A percentile compares a stretch with the other conserved stretches of the same genome.
These are phyloP conservation scores for Nesogale talazaci DNA, from an alignment of 2,113 vertebrate species.

Conservation along the genomic window DNA sequence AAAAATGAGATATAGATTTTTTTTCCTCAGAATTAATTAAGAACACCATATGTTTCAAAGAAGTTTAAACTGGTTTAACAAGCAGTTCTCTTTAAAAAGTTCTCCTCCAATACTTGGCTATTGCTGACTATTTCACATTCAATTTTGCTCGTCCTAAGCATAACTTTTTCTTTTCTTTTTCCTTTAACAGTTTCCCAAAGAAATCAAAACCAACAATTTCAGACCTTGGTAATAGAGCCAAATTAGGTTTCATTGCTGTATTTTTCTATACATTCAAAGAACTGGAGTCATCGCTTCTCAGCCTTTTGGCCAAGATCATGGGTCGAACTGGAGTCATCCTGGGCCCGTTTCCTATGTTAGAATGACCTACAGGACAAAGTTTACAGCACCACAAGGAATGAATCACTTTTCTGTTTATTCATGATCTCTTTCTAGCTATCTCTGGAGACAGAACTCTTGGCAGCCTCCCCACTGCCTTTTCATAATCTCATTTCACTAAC, in stretches of 20 bases:
- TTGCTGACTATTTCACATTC: not conserved
- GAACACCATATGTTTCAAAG: conserved; percentile 19
- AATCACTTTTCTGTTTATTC: conserved; percentile 64
- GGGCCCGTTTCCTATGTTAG: conserved; percentile 67
- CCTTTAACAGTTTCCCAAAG: conserved; percentile 54
- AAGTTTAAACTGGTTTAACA: conserved; percentile 23
- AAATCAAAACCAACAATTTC: conserved; percentile 28
- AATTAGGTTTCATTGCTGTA: not conserved
- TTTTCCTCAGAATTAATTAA: conserved; percentile 32
- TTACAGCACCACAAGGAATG: conserved; percentile 63
- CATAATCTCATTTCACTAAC: conserved; percentile 16
- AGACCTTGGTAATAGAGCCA: conserved; percentile 16
- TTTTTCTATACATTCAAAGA: conserved; percentile 44
- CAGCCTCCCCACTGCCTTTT: conserved; percentile 54
- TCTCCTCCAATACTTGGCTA: not conserved
- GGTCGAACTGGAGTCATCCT: not conserved
- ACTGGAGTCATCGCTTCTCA: conserved; percentile 9
- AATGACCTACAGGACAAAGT: not conserved
- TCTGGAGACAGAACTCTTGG: conserved; percentile 66
- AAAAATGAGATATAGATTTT: conserved; percentile 15
- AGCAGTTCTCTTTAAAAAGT: conserved; percentile 41
- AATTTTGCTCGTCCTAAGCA: not conserved
- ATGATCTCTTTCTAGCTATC: conserved; percentile 73
- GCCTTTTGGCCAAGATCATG: too few species aligned
- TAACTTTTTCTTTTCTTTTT: conserved; percentile 20